Evolutionary conservation across 2,113 vertebrate genomes (phyloP).

Genomic region (Periophthalmus modestus): DNA sequence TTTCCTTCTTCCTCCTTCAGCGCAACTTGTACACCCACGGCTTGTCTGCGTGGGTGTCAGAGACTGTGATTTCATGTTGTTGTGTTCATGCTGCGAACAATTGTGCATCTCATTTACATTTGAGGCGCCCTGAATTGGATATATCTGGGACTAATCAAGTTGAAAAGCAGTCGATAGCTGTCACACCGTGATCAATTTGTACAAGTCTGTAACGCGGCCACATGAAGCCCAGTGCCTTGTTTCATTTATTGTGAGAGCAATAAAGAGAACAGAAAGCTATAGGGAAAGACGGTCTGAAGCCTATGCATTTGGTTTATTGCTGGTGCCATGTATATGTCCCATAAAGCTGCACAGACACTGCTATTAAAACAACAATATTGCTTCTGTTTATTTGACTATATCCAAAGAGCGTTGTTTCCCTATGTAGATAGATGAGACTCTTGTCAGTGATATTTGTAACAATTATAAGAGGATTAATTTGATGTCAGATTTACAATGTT

Average conservation of each 20-base stretch:
- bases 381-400: not conserved
- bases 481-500: too few relatives aligned
- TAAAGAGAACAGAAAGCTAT: constrained; percentile 1
- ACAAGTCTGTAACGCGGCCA: not conserved
- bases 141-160: constrained; percentile 4
- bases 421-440: not conserved
- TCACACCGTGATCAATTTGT: constrained; percentile 11
- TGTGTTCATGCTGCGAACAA: constrained; percentile 1
- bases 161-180: constrained; percentile 9
- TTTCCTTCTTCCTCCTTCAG: constrained; percentile 1
- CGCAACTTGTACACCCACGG: constrained; percentile 2
- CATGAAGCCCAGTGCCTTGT: not conserved
- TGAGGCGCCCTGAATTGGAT: not conserved
- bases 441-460: not conserved
- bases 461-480: not conserved
- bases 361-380: not conserved
- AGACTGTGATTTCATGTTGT: not conserved
- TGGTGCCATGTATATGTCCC: not conserved
- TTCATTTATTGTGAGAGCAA: constrained; percentile 4
- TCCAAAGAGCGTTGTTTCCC: not conserved
- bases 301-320: constrained; percentile 2
- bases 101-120: constrained; percentile 11
- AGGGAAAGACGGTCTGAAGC: constrained; percentile 1
- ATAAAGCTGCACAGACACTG: not conserved
- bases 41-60: not conserved